Conservation (phyloP, 1,140 invertebrate species). For the Riptortus pedestris region DNA sequence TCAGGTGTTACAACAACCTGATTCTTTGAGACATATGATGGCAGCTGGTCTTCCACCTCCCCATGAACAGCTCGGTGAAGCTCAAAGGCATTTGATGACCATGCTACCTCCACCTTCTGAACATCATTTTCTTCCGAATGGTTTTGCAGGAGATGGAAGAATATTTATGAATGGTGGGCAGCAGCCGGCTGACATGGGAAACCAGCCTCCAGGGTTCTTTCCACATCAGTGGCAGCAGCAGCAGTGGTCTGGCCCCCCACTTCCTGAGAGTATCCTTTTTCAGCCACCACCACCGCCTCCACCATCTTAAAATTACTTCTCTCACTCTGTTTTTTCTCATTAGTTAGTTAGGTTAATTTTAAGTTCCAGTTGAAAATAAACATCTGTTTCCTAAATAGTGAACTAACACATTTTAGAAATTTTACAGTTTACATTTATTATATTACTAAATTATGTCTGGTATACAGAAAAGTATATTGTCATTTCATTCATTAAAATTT, state of each 20-base stretch:
- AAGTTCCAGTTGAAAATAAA: too few relatives aligned
- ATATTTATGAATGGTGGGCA: background rate
- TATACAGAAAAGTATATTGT: too few relatives aligned
- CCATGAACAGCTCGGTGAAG: too few relatives aligned
- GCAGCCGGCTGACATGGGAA: conserved; percentile 1
- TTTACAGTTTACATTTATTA: too few relatives aligned
- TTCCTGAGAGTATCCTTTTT: conserved; percentile 1
- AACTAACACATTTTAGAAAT: too few relatives aligned
- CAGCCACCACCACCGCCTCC: conserved; percentile 11
- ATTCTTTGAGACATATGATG: too few relatives aligned
- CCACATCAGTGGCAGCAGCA: background rate
- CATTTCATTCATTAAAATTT: too few relatives aligned
- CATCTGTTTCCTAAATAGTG: too few relatives aligned
- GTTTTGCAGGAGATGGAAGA: too few relatives aligned
- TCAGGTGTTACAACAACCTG: too few relatives aligned
- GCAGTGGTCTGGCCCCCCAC: conserved; percentile 14
- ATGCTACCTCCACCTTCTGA: background rate
- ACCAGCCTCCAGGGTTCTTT: too few relatives aligned
- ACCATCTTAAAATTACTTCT: conserved; percentile 11
- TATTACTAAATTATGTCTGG: too few relatives aligned
- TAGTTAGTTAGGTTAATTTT: conserved; percentile 8
- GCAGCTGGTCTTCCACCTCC: background rate
- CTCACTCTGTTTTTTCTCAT: conserved; percentile 1
- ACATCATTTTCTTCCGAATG: background rate
- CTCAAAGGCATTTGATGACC: background rate